phyloP scores from a whole-genome alignment of 2,113 vertebrate species.

The Chaenogobius annularis region DNA sequence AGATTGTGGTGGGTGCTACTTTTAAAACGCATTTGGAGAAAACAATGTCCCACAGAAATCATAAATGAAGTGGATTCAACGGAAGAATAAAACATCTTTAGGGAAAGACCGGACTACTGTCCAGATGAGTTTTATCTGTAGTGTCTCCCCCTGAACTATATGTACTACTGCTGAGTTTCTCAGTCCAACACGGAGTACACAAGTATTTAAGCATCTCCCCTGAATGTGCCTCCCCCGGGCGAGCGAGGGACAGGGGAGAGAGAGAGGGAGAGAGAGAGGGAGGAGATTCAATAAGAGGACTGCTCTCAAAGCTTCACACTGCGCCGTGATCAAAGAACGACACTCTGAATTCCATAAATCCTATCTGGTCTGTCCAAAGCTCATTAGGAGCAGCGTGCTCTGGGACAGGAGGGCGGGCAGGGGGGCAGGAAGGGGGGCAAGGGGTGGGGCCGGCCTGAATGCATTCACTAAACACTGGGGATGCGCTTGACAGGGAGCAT shows the following conservation, averaged over 20 bases:
- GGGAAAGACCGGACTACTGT: no score
- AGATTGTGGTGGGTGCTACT: constrained; percentile 56
- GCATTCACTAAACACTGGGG: neutral
- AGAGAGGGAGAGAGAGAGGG: constrained; percentile 50
- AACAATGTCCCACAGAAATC: no score
- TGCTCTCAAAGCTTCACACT: constrained; percentile 62
- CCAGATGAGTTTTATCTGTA: no score
- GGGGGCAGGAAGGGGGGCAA: constrained; percentile 31
- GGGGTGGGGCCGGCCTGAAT: neutral
- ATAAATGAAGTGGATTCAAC: no score
- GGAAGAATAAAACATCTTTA: no score
- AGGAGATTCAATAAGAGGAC: constrained; percentile 62
- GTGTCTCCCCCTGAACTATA: no score
- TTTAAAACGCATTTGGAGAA: no score
- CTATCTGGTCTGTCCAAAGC: constrained; percentile 72
- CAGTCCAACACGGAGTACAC: no score
- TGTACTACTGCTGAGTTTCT: no score
- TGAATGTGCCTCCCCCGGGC: no score
- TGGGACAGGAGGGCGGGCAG: constrained; percentile 45
- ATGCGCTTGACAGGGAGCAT: no score
- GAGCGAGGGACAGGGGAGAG: constrained; percentile 37
- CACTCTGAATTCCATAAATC: constrained; percentile 76
- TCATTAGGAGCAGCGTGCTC: constrained; percentile 69
- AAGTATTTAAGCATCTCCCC: no score
- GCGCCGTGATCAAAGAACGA: constrained; percentile 71